Evolutionary conservation across 1,140 invertebrate genomes (phyloP), one percentile per base, ranked within the genome.

Genomic region (Hylaeus anthracinus): DNA sequence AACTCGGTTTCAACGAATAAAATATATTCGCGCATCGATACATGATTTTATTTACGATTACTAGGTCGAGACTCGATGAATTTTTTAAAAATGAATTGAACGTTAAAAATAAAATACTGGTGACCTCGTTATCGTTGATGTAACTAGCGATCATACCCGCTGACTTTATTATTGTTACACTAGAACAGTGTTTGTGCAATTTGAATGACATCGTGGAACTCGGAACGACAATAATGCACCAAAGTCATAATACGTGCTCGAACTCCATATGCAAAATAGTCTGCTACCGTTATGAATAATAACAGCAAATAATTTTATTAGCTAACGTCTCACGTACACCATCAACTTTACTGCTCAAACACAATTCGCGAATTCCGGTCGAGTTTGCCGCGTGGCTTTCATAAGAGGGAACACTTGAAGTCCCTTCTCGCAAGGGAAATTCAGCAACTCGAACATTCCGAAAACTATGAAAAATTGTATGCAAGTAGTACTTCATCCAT

Each of bases 201-300:
- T 8, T 12, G n/a, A 15, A 41, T 6, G 48, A n/a, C 43, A 10
- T 73, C 43, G 26, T 73, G n/a, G 43, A 43, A n/a, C 61, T 74
- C 60, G 26, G 51, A 48, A n/a, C 64, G 43, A 69, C 74, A 15
- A 55, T 60, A 76, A 76, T 69, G 69, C 26, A 14, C 12, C 3
- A 14, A 48, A 65, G 60, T 63, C 41, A 51, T 76, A 69, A 76
- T 48, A 76, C 64, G n/a, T 5, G 51, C 12, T 14, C 41, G 8
- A 60, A 58, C 12, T 60, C 4, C 48, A n/a, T 69, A 76, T 69
- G 53, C 64, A 76, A 76, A 76, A 37, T 48, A 69, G 64, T 39
- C 51, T 15, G 39, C n/a, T 12, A 8, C 8, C 8, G 15, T 37
- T 5, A 26, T 51, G 53, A 45, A 15, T 48, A 37, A 76, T 37